These are phyloP conservation scores for Octomys mimax DNA, from an alignment of 2,797 vertebrate species.

Conservation along the genomic window DNA sequence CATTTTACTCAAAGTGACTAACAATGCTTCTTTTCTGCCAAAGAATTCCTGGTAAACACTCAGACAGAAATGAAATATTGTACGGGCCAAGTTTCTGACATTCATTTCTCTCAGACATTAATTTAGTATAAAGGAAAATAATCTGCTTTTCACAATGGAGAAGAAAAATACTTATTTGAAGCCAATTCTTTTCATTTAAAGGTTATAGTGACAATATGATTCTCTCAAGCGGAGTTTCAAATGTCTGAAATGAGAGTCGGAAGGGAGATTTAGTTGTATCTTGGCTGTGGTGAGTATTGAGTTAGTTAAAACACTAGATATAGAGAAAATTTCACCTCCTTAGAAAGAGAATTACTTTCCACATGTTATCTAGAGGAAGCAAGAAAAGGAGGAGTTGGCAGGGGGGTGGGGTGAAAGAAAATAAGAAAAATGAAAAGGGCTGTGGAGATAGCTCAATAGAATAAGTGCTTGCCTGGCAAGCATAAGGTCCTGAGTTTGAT, in stretches of 20 bases:
- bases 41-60: slow-evolving; percentile 73
- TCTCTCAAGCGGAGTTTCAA: slow-evolving; percentile 75
- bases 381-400: not conserved
- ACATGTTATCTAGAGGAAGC: slow-evolving; percentile 42
- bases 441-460: no score
- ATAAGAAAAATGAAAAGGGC: slow-evolving; percentile 54
- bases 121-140: slow-evolving; percentile 82
- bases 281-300: slow-evolving; percentile 24
- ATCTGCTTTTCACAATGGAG: slow-evolving; percentile 71
- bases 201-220: slow-evolving; percentile 76
- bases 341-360: slow-evolving; percentile 80
- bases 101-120: slow-evolving; percentile 83
- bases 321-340: slow-evolving; percentile 66
- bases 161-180: slow-evolving; percentile 39
- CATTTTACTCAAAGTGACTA: slow-evolving; percentile 78
- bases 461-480: no score
- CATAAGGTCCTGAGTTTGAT: no score
- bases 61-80: slow-evolving; percentile 69
- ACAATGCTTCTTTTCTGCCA: slow-evolving; percentile 73
- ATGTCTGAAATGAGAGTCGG: slow-evolving; percentile 57
- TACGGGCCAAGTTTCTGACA: slow-evolving; percentile 83
- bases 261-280: slow-evolving; percentile 63
- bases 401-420: not conserved
- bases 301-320: slow-evolving; percentile 60
- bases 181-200: slow-evolving; percentile 83